Evolutionary conservation across 1,140 invertebrate genomes (phyloP).

Genomic region (Drosophila nebulosa): DNA sequence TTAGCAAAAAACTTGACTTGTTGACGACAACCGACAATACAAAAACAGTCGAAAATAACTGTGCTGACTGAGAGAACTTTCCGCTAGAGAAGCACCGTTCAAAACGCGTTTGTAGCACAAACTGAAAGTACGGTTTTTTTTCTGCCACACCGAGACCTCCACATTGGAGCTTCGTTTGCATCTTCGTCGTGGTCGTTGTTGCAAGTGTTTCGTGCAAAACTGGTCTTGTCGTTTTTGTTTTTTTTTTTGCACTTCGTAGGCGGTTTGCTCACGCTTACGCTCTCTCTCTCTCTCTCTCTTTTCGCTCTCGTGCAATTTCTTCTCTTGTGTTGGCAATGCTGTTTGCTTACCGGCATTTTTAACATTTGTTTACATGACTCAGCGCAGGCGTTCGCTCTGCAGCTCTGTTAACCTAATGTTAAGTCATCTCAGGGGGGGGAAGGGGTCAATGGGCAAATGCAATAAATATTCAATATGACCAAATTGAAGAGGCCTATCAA

Average conservation of each 20-base stretch:
- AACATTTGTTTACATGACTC: conserved; percentile 69
- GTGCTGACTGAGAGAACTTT: conserved; percentile 20
- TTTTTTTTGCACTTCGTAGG: too few species aligned
- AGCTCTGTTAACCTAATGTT: conserved; percentile 30
- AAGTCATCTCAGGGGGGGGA: neutral
- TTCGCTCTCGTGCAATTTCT: conserved; percentile 7
- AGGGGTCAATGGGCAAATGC: neutral
- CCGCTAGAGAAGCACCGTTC: conserved; percentile 58
- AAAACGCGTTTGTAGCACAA: conserved; percentile 69
- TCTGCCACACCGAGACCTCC: neutral
- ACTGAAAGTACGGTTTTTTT: conserved; percentile 53
- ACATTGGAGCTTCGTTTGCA: too few species aligned
- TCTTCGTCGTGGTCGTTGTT: conserved; percentile 6
- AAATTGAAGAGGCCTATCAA: neutral
- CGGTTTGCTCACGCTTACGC: too few species aligned
- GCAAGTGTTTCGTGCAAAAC: conserved; percentile 28
- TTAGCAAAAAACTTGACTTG: conserved; percentile 27
- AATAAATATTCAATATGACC: conserved; percentile 6
- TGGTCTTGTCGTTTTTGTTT: conserved; percentile 27
- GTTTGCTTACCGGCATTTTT: conserved; percentile 44
- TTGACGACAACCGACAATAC: neutral
- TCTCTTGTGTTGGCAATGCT: conserved; percentile 26
- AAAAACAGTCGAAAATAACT: neutral
- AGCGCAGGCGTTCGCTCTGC: conserved; percentile 46
- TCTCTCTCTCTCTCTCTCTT: neutral